These are phyloP conservation scores for Cichlasoma orientale DNA, from an alignment of 2,797 vertebrate genomes.

Conservation along the genomic window DNA sequence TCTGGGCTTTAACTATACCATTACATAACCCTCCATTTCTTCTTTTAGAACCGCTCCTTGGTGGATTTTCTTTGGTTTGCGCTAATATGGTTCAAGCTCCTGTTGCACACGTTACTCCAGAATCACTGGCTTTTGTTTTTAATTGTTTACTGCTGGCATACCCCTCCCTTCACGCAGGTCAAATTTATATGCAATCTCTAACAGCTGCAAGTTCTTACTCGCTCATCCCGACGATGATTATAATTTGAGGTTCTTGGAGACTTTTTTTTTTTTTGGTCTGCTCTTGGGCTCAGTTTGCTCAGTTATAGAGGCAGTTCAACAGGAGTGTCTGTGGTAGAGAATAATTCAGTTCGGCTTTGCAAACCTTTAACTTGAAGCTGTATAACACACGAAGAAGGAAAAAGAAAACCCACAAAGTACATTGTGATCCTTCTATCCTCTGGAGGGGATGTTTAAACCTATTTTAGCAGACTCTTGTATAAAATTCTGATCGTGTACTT, in stretches of 20 bases:
- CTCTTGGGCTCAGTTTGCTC: too few species aligned
- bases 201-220: neutral
- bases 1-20: neutral
- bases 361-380: neutral
- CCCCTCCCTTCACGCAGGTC: neutral
- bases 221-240: neutral
- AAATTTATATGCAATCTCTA: neutral
- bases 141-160: neutral
- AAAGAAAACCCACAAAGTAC: neutral
- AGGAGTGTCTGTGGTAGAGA: neutral
- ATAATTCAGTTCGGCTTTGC: neutral
- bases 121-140: neutral
- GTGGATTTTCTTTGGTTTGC: neutral
- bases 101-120: neutral
- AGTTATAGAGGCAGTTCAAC: neutral
- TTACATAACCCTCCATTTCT: neutral
- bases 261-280: too few species aligned
- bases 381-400: neutral
- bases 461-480: neutral
- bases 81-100: neutral
- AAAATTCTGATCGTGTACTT: constrained; percentile 1
- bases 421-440: neutral
- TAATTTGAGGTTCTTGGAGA: neutral
- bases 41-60: neutral
- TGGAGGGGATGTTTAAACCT: neutral